phyloP scores from a whole-genome alignment of 2,113 vertebrate species.

The Camelus bactrianus region DNA sequence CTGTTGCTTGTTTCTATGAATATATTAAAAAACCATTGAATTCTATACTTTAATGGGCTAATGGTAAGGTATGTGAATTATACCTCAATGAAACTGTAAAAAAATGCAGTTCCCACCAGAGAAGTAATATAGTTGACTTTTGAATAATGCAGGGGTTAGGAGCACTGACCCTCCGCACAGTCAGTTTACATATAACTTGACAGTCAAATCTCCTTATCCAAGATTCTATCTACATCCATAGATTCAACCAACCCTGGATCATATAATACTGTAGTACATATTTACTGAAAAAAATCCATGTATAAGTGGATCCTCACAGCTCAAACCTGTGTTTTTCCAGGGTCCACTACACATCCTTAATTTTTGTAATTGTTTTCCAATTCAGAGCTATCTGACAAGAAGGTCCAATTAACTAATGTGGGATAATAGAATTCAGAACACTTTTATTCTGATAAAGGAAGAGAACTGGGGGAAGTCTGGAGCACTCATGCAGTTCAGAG shows the following conservation, averaged over 20 bases:
- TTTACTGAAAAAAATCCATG: too few relatives aligned
- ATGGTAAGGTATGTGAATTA: not conserved
- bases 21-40: not conserved
- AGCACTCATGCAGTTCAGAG: not conserved
- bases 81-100: not conserved
- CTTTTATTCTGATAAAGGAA: not conserved
- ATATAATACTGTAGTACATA: too few relatives aligned
- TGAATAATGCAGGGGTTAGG: too few relatives aligned
- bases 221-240: too few relatives aligned
- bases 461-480: not conserved
- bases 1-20: not conserved
- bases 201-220: too few relatives aligned
- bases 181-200: too few relatives aligned
- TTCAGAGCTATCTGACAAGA: not conserved
- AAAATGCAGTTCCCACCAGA: not conserved
- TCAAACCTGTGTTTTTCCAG: too few relatives aligned
- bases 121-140: not conserved
- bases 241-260: too few relatives aligned
- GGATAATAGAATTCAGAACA: not conserved
- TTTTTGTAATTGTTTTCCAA: not conserved
- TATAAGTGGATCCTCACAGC: too few relatives aligned
- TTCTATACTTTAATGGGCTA: not conserved
- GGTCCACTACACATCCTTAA: not conserved
- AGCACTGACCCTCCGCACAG: too few relatives aligned
- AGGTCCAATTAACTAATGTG: not conserved